Evolutionary conservation across 2,797 vertebrate species (phyloP), one percentile per base, ranked within the genome.

Genomic region (Pitangus sulphuratus): DNA sequence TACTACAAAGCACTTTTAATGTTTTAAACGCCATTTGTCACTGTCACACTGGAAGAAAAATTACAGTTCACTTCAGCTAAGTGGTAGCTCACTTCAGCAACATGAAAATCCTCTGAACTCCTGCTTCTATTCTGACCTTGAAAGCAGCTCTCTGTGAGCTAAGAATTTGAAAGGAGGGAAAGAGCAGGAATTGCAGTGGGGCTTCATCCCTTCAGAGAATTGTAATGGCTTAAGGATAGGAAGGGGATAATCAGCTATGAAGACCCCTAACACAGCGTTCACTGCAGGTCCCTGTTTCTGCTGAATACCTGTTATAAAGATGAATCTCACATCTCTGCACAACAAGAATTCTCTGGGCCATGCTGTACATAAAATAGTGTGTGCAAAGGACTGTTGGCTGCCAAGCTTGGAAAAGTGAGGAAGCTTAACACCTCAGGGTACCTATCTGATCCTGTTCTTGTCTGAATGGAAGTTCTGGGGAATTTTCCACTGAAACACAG

Each of bases 21-120:
- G 84, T 92, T 96, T 96, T 89, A 95, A 92, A 83, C 44, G 40
- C 24, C 69, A 93, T 93, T 90, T 65, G 76, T 97, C 94, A 92
- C 75, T 93, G 93, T 94, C 93, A 80, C 39, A 7, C 28, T 82
- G 42, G 62, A 96, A 93, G 91, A 96, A 96, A 92, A 81, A 96
- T 92, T 91, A 25, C 74, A 50, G 80, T 75, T 95, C 94, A 61
- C 51, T 90, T 91, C 76, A 79, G 74, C 60, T 81, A 96, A 97
- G 90, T 91, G 79, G 83, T 89, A 76, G 78, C 84, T 94, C 83
- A 39, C 66, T 95, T 93, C 92, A 87, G 15, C 75, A 84, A 90
- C 82, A 53, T 21, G 64, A 80, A 86, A 94, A 87, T 76, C 35
- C 26, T 88, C 86, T 90, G 86, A 94, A 94, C 77, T 82, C 91